Conservation (phyloP, 64 coral and sea anemone genomes). For the Actinia equina region DNA sequence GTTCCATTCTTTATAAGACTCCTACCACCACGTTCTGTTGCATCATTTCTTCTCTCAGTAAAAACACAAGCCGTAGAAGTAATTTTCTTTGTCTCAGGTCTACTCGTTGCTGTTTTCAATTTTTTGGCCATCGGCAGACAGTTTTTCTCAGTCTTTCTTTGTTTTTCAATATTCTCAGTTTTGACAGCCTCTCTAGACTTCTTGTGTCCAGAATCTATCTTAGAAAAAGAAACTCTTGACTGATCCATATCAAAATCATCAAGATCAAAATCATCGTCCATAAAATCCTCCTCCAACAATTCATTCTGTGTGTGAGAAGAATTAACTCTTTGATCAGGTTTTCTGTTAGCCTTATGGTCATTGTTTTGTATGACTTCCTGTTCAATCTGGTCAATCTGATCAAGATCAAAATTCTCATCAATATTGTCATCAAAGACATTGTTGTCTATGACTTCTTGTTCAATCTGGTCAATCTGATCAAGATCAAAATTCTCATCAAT, state of each 20-base stretch:
- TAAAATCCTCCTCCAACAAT: slow-evolving; percentile 35
- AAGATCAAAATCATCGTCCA: slow-evolving; percentile 28
- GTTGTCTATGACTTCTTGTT: slow-evolving; percentile 9
- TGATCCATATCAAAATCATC: slow-evolving; percentile 7
- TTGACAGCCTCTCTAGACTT: neutral
- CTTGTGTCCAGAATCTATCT: neutral
- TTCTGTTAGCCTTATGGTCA: neutral
- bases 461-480: slow-evolving; percentile 39
- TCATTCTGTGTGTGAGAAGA: neutral
- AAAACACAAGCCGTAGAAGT: neutral
- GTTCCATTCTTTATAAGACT: neutral
- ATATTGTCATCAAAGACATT: neutral
- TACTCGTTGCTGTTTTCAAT: neutral
- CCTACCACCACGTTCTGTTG: neutral
- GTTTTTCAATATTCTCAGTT: neutral
- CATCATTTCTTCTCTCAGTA: neutral
- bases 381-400: slow-evolving; percentile 40
- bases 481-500: slow-evolving; percentile 42
- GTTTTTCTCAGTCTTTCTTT: neutral
- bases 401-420: slow-evolving; percentile 44
- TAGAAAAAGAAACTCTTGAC: neutral
- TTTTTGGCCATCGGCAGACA: neutral
- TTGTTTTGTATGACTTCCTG: slow-evolving; percentile 4
- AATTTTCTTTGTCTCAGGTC: neutral
- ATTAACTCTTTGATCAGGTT: neutral